These are phyloP conservation scores for Doryteuthis pealeii DNA, from an alignment of 1,140 invertebrate species.

Conservation along the genomic window DNA sequence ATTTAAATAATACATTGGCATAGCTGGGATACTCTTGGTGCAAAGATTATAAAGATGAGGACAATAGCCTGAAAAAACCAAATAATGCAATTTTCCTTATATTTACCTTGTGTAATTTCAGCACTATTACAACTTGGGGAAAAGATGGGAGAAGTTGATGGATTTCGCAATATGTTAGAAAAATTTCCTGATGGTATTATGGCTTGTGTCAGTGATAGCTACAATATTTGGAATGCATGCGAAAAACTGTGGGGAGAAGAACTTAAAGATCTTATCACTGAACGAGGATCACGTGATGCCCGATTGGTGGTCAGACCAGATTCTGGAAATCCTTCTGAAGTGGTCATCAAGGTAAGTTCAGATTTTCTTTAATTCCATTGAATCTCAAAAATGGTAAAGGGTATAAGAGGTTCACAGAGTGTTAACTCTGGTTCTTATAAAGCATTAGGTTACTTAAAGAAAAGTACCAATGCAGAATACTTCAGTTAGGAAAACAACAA, in stretches of 20 bases:
- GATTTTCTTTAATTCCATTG: background rate
- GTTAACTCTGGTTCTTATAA: too few species aligned
- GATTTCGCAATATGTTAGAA: slow-evolving; percentile 61
- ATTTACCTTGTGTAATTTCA: too few species aligned
- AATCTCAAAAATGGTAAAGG: too few species aligned
- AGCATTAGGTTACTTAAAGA: too few species aligned
- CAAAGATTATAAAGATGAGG: too few species aligned
- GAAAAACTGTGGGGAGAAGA: slow-evolving; percentile 60
- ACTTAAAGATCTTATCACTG: slow-evolving; percentile 55
- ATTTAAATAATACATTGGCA: too few species aligned
- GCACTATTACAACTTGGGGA: slow-evolving; percentile 64
- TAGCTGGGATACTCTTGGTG: too few species aligned
- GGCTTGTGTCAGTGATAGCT: slow-evolving; percentile 63
- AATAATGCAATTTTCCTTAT: too few species aligned
- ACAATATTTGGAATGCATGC: slow-evolving; percentile 63
- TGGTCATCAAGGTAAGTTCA: slow-evolving; percentile 56
- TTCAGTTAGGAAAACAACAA: too few species aligned
- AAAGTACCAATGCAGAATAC: too few species aligned
- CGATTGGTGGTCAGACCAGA: slow-evolving; percentile 62
- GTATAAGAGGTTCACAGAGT: too few species aligned
- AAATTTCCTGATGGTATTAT: slow-evolving; percentile 58
- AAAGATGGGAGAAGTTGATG: slow-evolving; percentile 58
- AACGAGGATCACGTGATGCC: slow-evolving; percentile 44
- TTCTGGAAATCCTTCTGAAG: slow-evolving; percentile 60
- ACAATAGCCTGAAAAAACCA: too few species aligned